Base-by-base conservation (phyloP, 1,140 invertebrate genomes). In the Mylabris phalerata region DNA sequence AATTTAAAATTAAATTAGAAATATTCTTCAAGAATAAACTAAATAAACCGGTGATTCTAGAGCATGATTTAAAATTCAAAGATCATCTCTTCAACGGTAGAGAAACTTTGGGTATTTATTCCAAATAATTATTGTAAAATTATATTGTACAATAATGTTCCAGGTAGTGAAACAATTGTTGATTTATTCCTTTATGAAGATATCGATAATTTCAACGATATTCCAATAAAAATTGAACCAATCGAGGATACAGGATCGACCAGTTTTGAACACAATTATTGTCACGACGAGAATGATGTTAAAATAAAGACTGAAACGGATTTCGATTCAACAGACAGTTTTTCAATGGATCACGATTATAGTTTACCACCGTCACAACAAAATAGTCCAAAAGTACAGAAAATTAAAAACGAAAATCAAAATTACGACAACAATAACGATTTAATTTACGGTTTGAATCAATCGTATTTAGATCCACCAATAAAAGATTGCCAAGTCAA, bases 21-120 rank as follows among this genome's bases (percentile, higher is more conserved):
- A 73, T 95, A 6, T 88, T 87, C 74, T 94, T 95, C 68, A 79
- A 83, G 45, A 83, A 87, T 67, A 65, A 75, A 3, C 70, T 84
- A 9, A 90, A 94, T 70, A 89, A 90, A 68, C 87, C 89, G 0
- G 80, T 90, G 3, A 84, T 90, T 65, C 75, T 95, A 4, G 82
- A 89, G 58, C 92, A 95, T 75, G 80, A 87, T 61, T 76, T 95
- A 44, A 89, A 90, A 72, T 75, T 95, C 32, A 32, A 32, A 46
- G 92, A 94, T 73, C 81, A 85, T 63, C 87, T 87, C n/a, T 88
- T 84, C 65, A 90, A 88, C 3, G 92, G 92, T n/a, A 68, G 92
- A 46, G 89, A 93, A 76, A 92, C 87, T 0, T 75, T 93, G 60
- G 87, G 86, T 82, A 67, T 66, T 49, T 11, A 38, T 55, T 57